Base-by-base conservation (phyloP, 2,888 invertebrate genomes). In the Pseudococcus jackbeardsleyi region DNA sequence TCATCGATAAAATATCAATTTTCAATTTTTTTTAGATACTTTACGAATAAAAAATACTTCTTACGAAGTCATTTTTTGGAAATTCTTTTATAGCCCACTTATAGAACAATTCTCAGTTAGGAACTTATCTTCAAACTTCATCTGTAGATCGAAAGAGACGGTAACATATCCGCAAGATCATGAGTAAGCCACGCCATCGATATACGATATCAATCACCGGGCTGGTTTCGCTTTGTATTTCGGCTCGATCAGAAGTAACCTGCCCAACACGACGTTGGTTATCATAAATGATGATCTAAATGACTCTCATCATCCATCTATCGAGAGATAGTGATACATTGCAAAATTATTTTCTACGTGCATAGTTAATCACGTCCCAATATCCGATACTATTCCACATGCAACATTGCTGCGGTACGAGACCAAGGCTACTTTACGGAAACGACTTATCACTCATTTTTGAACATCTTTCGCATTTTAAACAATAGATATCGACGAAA, bases 391-490 rank as follows among this genome's bases (percentile, higher is more conserved):
- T 64, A 64, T 22, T 64, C 22, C 54, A n/a, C n/a, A n/a, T 9
- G n/a, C n/a, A 9, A 22, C 22, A 15, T 8, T 64, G 64, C 19
- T 64, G 64, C 19, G 22, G 54, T 54, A n/a, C 11, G 64, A 64
- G 33, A 19, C 72, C 72, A 72, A 72, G 72, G 72, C 72, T 72
- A 72, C 72, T 72, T 72, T 72, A 72, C 72, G 72, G 72, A 72
- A 72, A 72, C 72, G 9, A 33, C 72, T 22, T 72, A 72, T 72
- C 72, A 72, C 33, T 72, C 72, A 72, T 72, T 72, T 72, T 72
- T 72, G 33, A 72, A 33, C 72, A 72, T 72, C 72, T 72, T 72
- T 72, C 72, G 72, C 72, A 72, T 72, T 33, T 72, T 72, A 72
- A 72, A 72, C 72, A 72, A 72, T 72, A 72, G 72, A 33, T 33